phyloP scores from a whole-genome alignment of 2,888 invertebrate genomes.

The Vesta saturnalis region DNA sequence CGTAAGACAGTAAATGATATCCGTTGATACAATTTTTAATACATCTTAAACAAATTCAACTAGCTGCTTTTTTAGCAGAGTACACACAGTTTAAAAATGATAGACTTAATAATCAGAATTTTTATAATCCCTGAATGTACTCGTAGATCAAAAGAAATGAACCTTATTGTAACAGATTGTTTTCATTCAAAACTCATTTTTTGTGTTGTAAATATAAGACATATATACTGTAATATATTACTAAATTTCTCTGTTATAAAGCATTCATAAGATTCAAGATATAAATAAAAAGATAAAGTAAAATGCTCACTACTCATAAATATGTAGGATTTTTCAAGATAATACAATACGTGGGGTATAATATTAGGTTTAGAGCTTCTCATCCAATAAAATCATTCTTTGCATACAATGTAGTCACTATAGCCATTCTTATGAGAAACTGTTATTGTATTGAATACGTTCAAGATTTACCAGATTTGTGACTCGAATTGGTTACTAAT shows the following conservation, averaged over 20 bases:
- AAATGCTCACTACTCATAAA: conserved; percentile 48
- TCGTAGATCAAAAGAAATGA: too few species aligned
- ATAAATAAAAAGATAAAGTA: conserved; percentile 49
- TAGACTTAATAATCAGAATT: too few species aligned
- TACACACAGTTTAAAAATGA: too few species aligned
- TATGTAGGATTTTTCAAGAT: conserved; percentile 48
- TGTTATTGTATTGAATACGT: too few species aligned
- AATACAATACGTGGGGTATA: conserved; percentile 31
- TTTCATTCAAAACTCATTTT: background rate
- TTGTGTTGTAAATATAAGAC: conserved; percentile 12
- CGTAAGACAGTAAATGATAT: too few species aligned
- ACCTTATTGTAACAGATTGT: too few species aligned
- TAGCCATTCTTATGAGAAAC: background rate
- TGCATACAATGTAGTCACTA: background rate
- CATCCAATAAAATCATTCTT: background rate
- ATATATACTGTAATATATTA: conserved; percentile 29
- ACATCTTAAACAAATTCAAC: too few species aligned
- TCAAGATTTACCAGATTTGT: background rate
- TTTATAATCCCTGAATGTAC: too few species aligned
- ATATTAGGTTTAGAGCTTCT: conserved; percentile 11
- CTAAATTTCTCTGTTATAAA: conserved; percentile 33
- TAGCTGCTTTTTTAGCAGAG: too few species aligned
- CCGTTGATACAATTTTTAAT: too few species aligned
- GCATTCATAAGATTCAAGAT: conserved; percentile 36
- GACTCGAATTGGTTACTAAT: too few species aligned